Base-by-base conservation (phyloP, 2,797 vertebrate genomes). In the Malacoctenus gilli region DNA sequence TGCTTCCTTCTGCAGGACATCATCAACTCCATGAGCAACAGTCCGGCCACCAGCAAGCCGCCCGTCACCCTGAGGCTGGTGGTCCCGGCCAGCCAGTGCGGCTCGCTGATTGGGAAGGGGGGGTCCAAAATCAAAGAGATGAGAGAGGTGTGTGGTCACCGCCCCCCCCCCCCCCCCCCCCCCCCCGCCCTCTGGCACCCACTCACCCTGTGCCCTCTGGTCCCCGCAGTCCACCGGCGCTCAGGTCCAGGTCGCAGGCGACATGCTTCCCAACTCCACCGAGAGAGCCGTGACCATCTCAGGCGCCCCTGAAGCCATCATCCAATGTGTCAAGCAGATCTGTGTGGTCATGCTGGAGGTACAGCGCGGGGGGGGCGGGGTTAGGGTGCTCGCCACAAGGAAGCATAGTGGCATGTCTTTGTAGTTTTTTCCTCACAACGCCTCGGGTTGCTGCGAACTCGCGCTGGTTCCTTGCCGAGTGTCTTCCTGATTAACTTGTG, bases 331-430 rank as follows among this genome's bases (percentile, higher is more conserved):
- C 88, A 96, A 95, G 90, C 95, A 97, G 90, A 97, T 96, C 86
- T 97, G 95, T 92, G 95, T 97, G 91, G 95, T 98, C 89, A 97
- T 97, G 96, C 91, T 98, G 72, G 96, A 97, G 96, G 96, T 98
- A 96, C 63, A 85, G 87, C 87, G 59, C 71, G 81, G 82, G 34
- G 13, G 3, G 35, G 59, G n/a, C n/a, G n/a, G n/a, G n/a, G n/a
- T n/a, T n/a, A n/a, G n/a, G n/a, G n/a, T n/a, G n/a, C n/a, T n/a
- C n/a, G n/a, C n/a, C n/a, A n/a, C n/a, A n/a, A n/a, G n/a, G n/a
- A n/a, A n/a, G n/a, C n/a, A n/a, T n/a, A n/a, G n/a, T n/a, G n/a
- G n/a, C n/a, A n/a, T n/a, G n/a, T n/a, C n/a, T n/a, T n/a, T n/a
- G n/a, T n/a, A n/a, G n/a, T n/a, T n/a, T n/a, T n/a, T n/a, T n/a